These are phyloP conservation scores for Ctenodactylus gundi DNA, from an alignment of 2,113 vertebrate genomes.

Conservation along the genomic window DNA sequence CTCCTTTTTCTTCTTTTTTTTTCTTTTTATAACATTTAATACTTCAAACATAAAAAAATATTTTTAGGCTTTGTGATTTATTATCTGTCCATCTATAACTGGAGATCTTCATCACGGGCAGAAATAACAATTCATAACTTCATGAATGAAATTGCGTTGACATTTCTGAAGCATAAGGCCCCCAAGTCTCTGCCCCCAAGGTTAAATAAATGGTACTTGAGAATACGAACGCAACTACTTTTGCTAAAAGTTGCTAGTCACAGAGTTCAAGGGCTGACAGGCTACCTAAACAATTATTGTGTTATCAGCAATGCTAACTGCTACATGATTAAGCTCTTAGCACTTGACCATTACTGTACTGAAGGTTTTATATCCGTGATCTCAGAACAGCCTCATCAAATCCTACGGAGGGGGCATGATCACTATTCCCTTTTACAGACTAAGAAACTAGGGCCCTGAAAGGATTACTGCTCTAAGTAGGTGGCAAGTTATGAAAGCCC, in stretches of 20 bases:
- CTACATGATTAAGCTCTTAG: too few species aligned
- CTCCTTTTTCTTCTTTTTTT: background rate
- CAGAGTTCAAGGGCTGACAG: background rate
- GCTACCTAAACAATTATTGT: conserved; percentile 21
- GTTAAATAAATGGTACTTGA: conserved; percentile 2
- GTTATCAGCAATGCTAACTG: background rate
- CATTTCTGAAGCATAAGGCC: conserved; percentile 17
- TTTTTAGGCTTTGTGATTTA: conserved; percentile 13
- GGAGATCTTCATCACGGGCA: background rate
- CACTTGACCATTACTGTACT: background rate
- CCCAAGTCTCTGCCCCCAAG: background rate
- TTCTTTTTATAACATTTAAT: background rate
- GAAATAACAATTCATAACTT: background rate
- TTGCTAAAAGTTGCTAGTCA: conserved; percentile 1
- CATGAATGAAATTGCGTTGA: conserved; percentile 25
- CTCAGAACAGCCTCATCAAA: background rate
- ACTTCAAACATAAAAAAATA: conserved; percentile 14
- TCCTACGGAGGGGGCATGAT: background rate
- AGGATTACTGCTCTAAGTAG: background rate
- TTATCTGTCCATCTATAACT: conserved; percentile 23
- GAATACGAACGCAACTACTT: background rate
- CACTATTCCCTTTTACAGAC: background rate
- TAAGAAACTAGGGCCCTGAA: background rate
- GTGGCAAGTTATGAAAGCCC: background rate
- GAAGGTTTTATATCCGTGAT: background rate